Evolutionary conservation across 2,797 vertebrate species (phyloP).

Genomic region (Helicolenus hilgendorfi): DNA sequence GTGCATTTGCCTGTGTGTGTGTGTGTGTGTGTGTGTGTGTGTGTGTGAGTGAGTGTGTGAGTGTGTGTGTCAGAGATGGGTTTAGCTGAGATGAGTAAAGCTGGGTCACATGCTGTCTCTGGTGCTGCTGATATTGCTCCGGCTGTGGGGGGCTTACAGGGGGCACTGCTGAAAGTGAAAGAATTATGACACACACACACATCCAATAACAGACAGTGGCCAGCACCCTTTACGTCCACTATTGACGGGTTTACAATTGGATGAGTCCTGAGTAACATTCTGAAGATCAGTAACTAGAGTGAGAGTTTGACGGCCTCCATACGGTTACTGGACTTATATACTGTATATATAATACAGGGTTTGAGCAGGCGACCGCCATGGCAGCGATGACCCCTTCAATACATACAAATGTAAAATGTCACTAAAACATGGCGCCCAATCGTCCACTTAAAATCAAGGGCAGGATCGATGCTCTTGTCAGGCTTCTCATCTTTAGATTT

Average conservation of each 20-base stretch:
- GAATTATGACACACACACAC: conserved; percentile 62
- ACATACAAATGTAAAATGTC: not conserved
- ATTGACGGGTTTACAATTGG: conserved; percentile 37
- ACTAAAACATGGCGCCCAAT: not conserved
- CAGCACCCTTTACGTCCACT: conserved; percentile 23
- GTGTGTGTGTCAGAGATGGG: conserved; percentile 62
- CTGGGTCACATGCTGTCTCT: conserved; percentile 79
- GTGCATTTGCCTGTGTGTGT: conserved; percentile 7
- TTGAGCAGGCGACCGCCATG: not conserved
- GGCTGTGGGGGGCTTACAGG: conserved; percentile 54
- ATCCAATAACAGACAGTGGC: conserved; percentile 48
- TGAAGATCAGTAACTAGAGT: conserved; percentile 19
- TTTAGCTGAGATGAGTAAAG: conserved; percentile 84
- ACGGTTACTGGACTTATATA: not conserved
- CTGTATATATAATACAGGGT: no score
- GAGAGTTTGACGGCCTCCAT: not conserved
- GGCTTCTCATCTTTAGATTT: not conserved
- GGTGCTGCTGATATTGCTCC: conserved; percentile 83
- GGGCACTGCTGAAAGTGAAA: conserved; percentile 69
- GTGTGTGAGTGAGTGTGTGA: conserved; percentile 16
- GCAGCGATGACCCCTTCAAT: not conserved
- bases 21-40: conserved; percentile 22
- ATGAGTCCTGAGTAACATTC: conserved; percentile 28
- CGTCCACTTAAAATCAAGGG: not conserved
- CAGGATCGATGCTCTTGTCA: no score